These are phyloP conservation scores for Megaceryle torquata DNA, from an alignment of 2,113 vertebrate species.

Conservation along the genomic window DNA sequence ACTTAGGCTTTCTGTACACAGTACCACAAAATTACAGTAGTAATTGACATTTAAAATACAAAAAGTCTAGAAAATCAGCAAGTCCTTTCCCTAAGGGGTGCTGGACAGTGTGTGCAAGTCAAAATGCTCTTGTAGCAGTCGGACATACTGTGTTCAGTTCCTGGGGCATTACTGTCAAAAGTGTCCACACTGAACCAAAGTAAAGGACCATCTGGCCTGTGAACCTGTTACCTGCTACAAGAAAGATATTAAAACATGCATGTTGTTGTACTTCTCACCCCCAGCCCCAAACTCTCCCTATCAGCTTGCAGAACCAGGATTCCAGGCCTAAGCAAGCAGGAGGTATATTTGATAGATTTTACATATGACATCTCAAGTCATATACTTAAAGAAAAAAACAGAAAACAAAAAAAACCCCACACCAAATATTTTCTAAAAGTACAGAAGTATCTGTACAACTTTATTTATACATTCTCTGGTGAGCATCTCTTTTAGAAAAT, in stretches of 20 bases:
- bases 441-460: neutral
- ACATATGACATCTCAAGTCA: neutral
- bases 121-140: rapidly evolving
- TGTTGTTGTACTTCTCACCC: neutral
- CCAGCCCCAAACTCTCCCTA: neutral
- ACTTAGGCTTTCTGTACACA: neutral
- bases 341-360: neutral
- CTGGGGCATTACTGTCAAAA: neutral
- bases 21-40: neutral
- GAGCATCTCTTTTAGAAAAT: neutral
- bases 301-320: neutral
- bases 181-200: neutral
- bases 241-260: neutral
- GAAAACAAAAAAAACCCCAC: neutral
- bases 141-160: neutral
- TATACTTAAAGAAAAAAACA: neutral
- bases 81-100: neutral
- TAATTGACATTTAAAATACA: neutral
- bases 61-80: neutral
- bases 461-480: neutral
- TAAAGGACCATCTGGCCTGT: neutral
- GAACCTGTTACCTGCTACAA: neutral
- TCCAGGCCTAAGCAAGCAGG: neutral
- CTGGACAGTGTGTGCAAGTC: neutral
- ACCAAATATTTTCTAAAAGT: neutral